Evolutionary conservation across 2,888 invertebrate genomes (phyloP), one percentile per base, ranked within the genome.

Genomic region (Ophraella communa): DNA sequence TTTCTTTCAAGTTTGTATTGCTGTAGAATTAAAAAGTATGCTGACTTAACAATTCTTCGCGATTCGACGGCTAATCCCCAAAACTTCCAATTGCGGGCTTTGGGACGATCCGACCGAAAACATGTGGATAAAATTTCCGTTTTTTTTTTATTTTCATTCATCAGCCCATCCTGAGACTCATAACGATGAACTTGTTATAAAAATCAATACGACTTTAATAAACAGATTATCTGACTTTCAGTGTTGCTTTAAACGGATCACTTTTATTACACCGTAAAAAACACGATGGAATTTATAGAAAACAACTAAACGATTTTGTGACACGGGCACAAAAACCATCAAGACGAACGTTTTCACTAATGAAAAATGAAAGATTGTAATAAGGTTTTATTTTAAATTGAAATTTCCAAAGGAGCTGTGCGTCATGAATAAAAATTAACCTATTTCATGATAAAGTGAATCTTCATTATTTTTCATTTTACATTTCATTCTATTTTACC

Each of bases 21-120:
- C 66, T 63, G 64, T 67, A 74, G 73, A 73, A 73, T 70, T 73
- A 74, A 76, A 77, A 77, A 76, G 76, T 75, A 75, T 75, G 76
- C 76, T 78, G 76, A 77, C 76, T 78, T 76, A 75, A 76, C 77
- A 77, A 78, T 77, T 76, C 76, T 72, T 75, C 74, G 71, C 75
- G 74, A 76, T 72, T 76, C 75, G 74, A 72, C 75, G 74, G 73
- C 73, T 77, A 78, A 78, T 77, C 76, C 76, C 74, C 73, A 69
- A 73, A 74, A 75, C 73, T 74, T 72, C 73, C 71, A 70, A 71
- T 73, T 71, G 73, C 72, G 73, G 73, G 76, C 72, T 71, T 73
- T 65, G 68, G 67, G 71, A 73, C 71, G 68, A 70, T 47, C 72
- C 71, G 69, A 75, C 69, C 72, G 71, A 72, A 68, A 73, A 75